Percentiles rank a stretch among this genome's conserved stretches.
phyloP scores from a whole-genome alignment of 2,888 invertebrate genomes.

The Nysson spinosus region DNA sequence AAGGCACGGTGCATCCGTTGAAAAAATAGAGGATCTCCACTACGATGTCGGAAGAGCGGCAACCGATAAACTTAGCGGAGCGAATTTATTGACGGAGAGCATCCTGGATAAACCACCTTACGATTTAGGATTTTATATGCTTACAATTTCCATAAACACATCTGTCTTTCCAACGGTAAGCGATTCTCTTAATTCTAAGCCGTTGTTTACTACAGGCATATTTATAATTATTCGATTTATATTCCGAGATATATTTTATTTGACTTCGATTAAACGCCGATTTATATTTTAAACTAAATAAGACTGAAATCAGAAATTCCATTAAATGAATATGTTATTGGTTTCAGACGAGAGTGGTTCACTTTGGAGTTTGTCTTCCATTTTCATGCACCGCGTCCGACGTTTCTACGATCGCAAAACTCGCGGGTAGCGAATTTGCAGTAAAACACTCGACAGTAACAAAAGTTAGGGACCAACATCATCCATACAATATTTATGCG shows the following conservation, averaged over 20 bases:
- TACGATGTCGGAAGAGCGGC: conserved; percentile 65
- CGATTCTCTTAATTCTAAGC: neutral
- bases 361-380: conserved; percentile 88
- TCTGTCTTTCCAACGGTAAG: conserved; percentile 36
- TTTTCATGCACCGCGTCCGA: conserved; percentile 82
- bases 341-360: conserved; percentile 83
- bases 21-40: conserved; percentile 60
- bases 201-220: neutral
- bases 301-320: conserved; percentile 14
- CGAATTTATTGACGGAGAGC: conserved; percentile 32
- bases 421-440: conserved; percentile 79
- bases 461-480: conserved; percentile 84
- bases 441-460: conserved; percentile 78
- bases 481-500: conserved; percentile 82
- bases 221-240: neutral
- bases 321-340: neutral
- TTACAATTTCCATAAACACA: conserved; percentile 71
- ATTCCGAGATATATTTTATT: too few relatives aligned
- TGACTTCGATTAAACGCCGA: too few relatives aligned
- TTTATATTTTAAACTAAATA: too few relatives aligned
- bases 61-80: conserved; percentile 55
- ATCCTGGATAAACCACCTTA: conserved; percentile 69
- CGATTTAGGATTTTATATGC: conserved; percentile 73
- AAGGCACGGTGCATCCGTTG: conserved; percentile 23
- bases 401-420: conserved; percentile 78